Evolutionary conservation across 2,888 invertebrate genomes (phyloP).

Genomic region (Psylliodes chrysocephalus): DNA sequence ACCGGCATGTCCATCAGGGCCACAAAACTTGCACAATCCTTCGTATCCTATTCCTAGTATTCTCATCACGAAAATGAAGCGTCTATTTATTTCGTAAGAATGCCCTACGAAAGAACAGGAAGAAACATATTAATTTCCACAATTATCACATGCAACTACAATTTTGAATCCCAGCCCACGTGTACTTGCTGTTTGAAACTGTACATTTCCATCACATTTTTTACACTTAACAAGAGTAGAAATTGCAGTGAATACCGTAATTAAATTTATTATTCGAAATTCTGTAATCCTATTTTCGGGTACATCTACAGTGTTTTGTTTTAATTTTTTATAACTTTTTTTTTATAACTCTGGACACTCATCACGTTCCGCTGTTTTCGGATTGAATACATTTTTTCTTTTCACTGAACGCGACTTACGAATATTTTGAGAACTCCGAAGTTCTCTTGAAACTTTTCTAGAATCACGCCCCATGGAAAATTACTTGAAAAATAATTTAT

Average conservation of each 20-base stretch:
- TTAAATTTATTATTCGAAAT: not conserved
- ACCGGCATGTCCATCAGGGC: constrained; percentile 3
- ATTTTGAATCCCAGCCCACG: not conserved
- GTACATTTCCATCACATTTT: not conserved
- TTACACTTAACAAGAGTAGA: not conserved
- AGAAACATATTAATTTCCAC: not conserved
- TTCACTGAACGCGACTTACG: not conserved
- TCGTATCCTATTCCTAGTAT: not conserved
- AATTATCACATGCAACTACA: not conserved
- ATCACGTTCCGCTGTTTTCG: not conserved
- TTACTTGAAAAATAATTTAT: not conserved
- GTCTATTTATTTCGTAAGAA: not conserved
- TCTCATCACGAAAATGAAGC: not conserved
- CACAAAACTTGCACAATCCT: not conserved
- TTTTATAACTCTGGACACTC: not conserved
- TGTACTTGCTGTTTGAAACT: not conserved
- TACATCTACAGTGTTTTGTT: not conserved
- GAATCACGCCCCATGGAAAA: not conserved
- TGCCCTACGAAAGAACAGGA: not conserved
- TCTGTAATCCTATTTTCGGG: not conserved
- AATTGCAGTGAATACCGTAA: not conserved
- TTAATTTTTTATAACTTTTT: not conserved
- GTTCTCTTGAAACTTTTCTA: not conserved
- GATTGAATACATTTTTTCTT: not conserved
- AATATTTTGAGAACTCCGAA: not conserved